Evolutionary conservation across 2,888 invertebrate genomes (phyloP).

Genomic region (Chrysolina oricalcia): DNA sequence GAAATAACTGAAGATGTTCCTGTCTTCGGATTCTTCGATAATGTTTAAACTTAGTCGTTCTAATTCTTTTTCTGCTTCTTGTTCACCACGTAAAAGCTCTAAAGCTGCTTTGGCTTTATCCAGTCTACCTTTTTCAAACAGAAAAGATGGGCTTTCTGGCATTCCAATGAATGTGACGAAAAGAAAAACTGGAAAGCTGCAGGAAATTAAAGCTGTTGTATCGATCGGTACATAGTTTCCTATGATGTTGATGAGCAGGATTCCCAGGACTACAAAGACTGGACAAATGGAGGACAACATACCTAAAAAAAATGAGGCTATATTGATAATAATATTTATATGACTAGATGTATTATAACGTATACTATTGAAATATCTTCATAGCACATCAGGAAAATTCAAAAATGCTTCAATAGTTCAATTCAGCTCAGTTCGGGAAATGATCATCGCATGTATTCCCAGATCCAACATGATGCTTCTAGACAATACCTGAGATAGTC

Average conservation of each 20-base stretch:
- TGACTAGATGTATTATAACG: no score
- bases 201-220: conserved; percentile 72
- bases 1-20: conserved; percentile 61
- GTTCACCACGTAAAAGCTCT: conserved; percentile 71
- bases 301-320: conserved; percentile 37
- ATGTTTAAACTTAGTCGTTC: conserved; percentile 61
- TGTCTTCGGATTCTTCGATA: conserved; percentile 39
- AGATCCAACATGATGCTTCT: no score
- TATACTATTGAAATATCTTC: no score
- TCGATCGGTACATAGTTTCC: conserved; percentile 73
- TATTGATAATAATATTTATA: no score
- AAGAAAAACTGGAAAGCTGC: conserved; percentile 71
- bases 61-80: conserved; percentile 72
- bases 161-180: conserved; percentile 72
- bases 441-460: no score
- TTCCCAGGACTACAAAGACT: conserved; percentile 73
- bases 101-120: conserved; percentile 72
- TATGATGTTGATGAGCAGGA: conserved; percentile 73
- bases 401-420: no score
- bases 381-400: no score
- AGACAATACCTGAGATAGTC: no score
- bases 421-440: no score
- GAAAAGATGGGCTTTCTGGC: conserved; percentile 77
- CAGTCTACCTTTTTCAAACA: conserved; percentile 68
- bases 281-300: conserved; percentile 75